A percentile compares a stretch with the other conserved stretches of the same genome.
Evolutionary conservation across 1,140 invertebrate species (phyloP).

Genomic region (Trichogramma pretiosum): DNA sequence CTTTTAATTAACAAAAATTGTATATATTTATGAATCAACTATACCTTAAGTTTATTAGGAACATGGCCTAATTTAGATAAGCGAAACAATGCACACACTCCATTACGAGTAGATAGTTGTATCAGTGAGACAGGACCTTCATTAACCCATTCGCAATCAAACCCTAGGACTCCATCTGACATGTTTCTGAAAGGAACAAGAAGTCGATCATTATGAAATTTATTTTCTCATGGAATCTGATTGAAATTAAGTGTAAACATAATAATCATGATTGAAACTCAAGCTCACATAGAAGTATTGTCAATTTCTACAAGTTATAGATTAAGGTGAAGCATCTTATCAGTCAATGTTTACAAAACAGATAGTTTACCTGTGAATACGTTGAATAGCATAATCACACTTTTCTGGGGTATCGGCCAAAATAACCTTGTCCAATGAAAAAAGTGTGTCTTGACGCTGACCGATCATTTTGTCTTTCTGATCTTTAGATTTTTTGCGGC

Average conservation of each 20-base stretch:
- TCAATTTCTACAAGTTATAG: neutral
- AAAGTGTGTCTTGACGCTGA: constrained; percentile 22
- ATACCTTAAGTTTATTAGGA: constrained; percentile 48
- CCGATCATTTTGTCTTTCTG: constrained; percentile 10
- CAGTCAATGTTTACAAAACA: constrained; percentile 18
- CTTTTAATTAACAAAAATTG: neutral
- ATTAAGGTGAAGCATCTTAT: constrained; percentile 10
- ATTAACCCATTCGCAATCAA: constrained; percentile 66
- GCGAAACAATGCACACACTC: constrained; percentile 55
- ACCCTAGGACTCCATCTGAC: constrained; percentile 47
- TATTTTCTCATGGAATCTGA: neutral
- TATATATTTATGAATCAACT: neutral
- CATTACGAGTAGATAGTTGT: constrained; percentile 54
- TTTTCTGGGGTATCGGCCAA: constrained; percentile 38
- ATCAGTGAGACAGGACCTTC: constrained; percentile 52
- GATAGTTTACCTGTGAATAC: constrained; percentile 37
- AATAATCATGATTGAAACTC: neutral
- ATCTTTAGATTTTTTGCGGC: constrained; percentile 14
- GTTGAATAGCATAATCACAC: constrained; percentile 39
- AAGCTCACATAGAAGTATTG: neutral
- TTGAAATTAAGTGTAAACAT: neutral
- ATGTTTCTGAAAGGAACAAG: constrained; percentile 34
- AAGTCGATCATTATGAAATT: no score
- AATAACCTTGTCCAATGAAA: constrained; percentile 34
- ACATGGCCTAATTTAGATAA: constrained; percentile 50